phyloP scores from a whole-genome alignment of 1,140 invertebrate species.

The Heliconius congener region DNA sequence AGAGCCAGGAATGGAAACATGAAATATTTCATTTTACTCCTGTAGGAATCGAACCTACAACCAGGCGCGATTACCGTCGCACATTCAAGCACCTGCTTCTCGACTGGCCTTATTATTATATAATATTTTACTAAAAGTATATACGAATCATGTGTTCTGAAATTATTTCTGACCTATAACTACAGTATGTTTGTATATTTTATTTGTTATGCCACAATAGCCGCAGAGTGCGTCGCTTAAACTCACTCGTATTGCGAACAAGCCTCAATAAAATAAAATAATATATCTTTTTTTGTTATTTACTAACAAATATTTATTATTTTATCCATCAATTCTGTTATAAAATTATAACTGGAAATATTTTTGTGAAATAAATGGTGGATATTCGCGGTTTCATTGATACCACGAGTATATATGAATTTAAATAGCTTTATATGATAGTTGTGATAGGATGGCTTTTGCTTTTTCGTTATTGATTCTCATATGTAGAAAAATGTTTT shows the following conservation, averaged over 20 bases:
- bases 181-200: neutral
- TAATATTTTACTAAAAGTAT: neutral
- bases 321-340: neutral
- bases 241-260: neutral
- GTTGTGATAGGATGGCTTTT: neutral
- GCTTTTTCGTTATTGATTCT: too few relatives aligned
- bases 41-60: too few relatives aligned
- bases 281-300: slow-evolving; percentile 5
- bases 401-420: neutral
- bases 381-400: neutral
- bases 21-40: neutral
- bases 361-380: neutral
- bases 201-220: neutral
- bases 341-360: neutral
- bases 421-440: neutral
- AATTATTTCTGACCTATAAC: neutral
- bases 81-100: too few relatives aligned
- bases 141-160: neutral
- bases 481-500: too few relatives aligned
- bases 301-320: slow-evolving; percentile 9
- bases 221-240: slow-evolving; percentile 5
- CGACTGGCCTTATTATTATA: neutral
- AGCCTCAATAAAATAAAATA: slow-evolving; percentile 6
- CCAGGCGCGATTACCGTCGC: too few relatives aligned
- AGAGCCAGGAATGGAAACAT: neutral